Evolutionary conservation across 92 coral and sea anemone species (phyloP), one percentile per base, ranked within the genome.

Genomic region (Actinostola sp.): DNA sequence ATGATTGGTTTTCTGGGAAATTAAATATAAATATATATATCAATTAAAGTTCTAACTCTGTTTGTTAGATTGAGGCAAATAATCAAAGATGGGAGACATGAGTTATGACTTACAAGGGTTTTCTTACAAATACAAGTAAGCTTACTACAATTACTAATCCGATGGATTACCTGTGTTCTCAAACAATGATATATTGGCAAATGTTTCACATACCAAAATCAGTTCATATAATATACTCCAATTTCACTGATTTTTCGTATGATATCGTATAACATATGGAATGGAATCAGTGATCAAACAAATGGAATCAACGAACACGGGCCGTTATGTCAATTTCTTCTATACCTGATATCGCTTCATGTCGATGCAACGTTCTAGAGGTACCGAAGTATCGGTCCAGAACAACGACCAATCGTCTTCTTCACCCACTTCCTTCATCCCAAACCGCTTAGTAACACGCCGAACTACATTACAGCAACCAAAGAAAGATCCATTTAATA

Each of bases 391-490:
- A 75, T 94, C 98, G 2, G 96, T 88, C 98, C 98, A 94, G 29
- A 79, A 91, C 23, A 94, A 80, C 21, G 97, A 77, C 98, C 98
- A 94, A 24, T 94, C 98, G 55, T 94, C 98, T n/a, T 94, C 98
- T 29, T 94, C 98, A 0, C 98, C 98, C 6, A 91, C 98, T 41
- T 94, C 98, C 53, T 83, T 92, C 98, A 94, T 94, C 13, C 97
- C 98, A 66, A 94, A 94, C 36, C 97, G 84, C 67, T 86, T 94
- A 29, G 95, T 72, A 16, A 91, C 97, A 39, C 98, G 73, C 17
- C 98, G 98, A 73, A 94, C 98, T 94, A 62, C 29, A 29, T 23
- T 63, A 12, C 17, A 27, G 33, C 20, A 44, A 25, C n/a, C n/a
- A 31, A 49, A 26, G 4, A 68, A 25, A 34, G 17, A 13, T 16